phyloP scores from a whole-genome alignment of 2,888 invertebrate genomes.

The Leptopterna dolabrata region DNA sequence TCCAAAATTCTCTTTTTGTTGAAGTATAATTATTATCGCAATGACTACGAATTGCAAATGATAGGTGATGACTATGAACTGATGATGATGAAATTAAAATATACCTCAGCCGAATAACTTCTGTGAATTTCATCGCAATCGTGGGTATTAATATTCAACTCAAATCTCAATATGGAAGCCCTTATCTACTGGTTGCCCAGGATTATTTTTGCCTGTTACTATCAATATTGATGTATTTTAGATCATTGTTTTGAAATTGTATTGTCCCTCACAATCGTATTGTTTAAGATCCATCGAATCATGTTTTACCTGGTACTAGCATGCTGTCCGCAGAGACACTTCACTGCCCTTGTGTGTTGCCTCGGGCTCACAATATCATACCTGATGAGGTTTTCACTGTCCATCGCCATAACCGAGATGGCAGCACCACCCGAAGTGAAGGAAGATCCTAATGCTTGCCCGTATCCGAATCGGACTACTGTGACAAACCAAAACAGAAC shows the following conservation, averaged over 20 bases:
- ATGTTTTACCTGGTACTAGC: conserved; percentile 52
- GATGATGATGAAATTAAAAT: too few species aligned
- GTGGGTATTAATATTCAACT: too few species aligned
- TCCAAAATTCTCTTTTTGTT: too few species aligned
- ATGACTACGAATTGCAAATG: too few species aligned
- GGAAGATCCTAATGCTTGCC: conserved; percentile 69
- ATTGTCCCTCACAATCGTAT: background rate
- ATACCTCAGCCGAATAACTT: too few species aligned
- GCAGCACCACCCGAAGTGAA: conserved; percentile 63
- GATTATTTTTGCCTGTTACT: background rate
- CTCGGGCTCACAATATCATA: conserved; percentile 68
- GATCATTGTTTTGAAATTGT: background rate
- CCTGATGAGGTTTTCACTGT: conserved; percentile 67
- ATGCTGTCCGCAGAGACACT: conserved; percentile 61
- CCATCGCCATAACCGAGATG: conserved; percentile 69
- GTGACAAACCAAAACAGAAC: background rate
- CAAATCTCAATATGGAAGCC: background rate
- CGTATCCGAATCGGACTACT: background rate
- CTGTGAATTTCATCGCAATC: too few species aligned
- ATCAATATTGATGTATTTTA: background rate
- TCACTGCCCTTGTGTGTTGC: conserved; percentile 66
- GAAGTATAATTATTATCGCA: too few species aligned
- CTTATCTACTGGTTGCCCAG: background rate
- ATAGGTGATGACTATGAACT: too few species aligned
- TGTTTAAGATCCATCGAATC: background rate